Percentiles rank a stretch among this genome's conserved stretches.
Evolutionary conservation across 2,113 vertebrate species (phyloP).

Genomic region (Myotis yumanensis): DNA sequence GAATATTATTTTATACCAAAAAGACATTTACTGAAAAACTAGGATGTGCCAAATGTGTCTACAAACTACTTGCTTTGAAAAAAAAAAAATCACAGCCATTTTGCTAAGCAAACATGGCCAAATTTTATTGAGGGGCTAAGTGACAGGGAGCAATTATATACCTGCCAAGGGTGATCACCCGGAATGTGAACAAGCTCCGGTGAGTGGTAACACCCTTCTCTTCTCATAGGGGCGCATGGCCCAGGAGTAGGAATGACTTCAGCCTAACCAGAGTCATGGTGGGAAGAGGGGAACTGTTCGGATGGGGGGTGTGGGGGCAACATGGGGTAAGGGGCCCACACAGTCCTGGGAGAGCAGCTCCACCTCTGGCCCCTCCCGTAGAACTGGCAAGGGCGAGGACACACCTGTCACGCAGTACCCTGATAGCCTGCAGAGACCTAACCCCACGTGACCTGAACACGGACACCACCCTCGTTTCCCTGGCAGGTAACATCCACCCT

Average conservation of each 20-base stretch:
- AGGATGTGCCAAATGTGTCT: accelerated
- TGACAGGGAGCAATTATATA: accelerated
- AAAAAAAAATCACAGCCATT: not conserved
- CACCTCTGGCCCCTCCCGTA: not conserved
- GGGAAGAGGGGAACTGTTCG: not conserved
- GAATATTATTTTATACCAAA: not conserved
- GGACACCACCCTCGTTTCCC: not conserved
- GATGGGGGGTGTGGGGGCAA: not conserved
- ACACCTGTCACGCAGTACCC: not conserved
- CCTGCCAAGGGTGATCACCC: too few species aligned
- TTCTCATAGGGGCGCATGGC: not conserved
- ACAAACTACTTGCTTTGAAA: accelerated
- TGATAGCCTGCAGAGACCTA: not conserved
- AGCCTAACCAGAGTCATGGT: not conserved
- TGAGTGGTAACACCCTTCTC: not conserved
- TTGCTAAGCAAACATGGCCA: not conserved
- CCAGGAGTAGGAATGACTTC: not conserved
- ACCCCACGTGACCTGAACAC: accelerated
- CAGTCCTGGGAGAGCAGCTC: not conserved
- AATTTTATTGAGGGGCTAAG: accelerated
- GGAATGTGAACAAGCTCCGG: accelerated
- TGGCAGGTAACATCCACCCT: accelerated
- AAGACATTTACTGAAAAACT: not conserved
- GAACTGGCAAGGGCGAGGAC: not conserved
- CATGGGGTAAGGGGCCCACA: accelerated